Evolutionary conservation across 1,140 invertebrate genomes (phyloP), one percentile per base, ranked within the genome.

Genomic region (Colletes latitarsis): DNA sequence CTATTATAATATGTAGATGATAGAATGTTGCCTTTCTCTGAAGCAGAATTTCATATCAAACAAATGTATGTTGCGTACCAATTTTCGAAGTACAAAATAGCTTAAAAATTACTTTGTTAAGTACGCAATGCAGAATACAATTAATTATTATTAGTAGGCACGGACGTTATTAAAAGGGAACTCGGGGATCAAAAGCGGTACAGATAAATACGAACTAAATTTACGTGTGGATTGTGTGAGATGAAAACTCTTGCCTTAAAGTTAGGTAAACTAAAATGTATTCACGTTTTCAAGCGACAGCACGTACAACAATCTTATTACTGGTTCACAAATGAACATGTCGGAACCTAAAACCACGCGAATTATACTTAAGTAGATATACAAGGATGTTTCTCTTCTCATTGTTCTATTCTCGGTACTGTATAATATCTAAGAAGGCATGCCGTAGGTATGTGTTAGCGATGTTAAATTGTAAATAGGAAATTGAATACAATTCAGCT

Each of bases 71-170:
- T 55, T 75, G 62, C 39, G 63, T 81, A 81, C 78, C 62, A 80
- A 74, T 58, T 80, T 30, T 74, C 21, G 53, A 70, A 74, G 71
- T 80, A 80, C 71, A 80, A 80, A 80, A 66, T 74, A 80, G 71
- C 53, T 80, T 79, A 64, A 79, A 77, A 64, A 49, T 78, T 67
- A 75, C 46, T 81, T 80, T 52, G 19, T 55, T 64, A 67, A 68
- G 43, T 67, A 68, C 53, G 53, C 46, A 52, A 53, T 43, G 69
- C 21, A 49, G 17, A 30, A 75, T 60, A 67, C 63, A 41, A 39
- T 43, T 52, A 30, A 60, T 43, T 80, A 67, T 78, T 58, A 14
- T 49, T 70, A 62, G 4, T 52, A 41, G 67, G 46, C 68, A 66
- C 53, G 71, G 3, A 21, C 0, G 12, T 69, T 55, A 67, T 75